Percentiles rank a stretch among this genome's conserved stretches.
Evolutionary conservation across 2,113 vertebrate species (phyloP).

Genomic region (Nycticorax nycticorax): DNA sequence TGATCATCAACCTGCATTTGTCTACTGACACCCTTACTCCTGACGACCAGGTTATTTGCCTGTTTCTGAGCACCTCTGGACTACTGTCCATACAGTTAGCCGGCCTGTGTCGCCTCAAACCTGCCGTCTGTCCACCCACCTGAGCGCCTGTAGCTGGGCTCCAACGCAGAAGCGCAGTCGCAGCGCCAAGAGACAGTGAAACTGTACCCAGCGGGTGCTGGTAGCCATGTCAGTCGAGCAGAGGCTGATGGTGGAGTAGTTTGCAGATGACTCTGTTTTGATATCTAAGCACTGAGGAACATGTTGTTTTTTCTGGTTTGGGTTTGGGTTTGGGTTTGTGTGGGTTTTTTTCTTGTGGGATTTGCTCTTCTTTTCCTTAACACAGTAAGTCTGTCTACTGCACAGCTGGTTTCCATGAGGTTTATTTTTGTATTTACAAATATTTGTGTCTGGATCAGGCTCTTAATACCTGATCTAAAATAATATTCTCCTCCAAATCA

Average conservation of each 20-base stretch:
- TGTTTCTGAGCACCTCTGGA: neutral
- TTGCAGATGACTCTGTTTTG: neutral
- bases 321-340: no score
- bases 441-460: neutral
- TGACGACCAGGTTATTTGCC: neutral
- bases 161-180: neutral
- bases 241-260: neutral
- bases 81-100: neutral
- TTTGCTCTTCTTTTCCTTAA: neutral
- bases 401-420: neutral
- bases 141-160: rapidly evolving
- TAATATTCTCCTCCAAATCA: neutral
- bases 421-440: neutral
- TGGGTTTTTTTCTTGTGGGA: neutral
- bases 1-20: neutral
- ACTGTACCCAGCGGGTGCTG: neutral
- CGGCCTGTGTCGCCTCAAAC: neutral
- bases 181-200: neutral
- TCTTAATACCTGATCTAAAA: neutral
- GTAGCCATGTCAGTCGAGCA: neutral
- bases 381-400: neutral
- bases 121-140: rapidly evolving
- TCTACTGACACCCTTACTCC: neutral
- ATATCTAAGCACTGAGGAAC: neutral
- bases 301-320: neutral